Evolutionary conservation across 37 sponge, comb jelly and placozoan genomes (phyloP), one percentile per base, ranked within the genome.

Genomic region (Diacarnus erythraeanus): DNA sequence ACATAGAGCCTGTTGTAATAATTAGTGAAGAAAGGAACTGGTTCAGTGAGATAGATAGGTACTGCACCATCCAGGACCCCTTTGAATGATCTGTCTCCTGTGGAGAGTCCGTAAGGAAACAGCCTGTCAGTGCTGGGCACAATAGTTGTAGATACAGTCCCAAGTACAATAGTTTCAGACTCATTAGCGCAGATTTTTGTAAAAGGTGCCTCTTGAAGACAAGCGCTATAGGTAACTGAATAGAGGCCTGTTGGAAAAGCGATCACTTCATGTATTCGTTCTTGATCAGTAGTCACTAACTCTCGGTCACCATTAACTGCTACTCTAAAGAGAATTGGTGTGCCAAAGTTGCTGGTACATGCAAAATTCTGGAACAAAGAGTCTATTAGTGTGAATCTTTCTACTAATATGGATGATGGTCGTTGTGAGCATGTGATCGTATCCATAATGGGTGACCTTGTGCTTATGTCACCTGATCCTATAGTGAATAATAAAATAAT

Each of bases 1-100:
- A 80, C 80, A 71, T 71, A 71, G 35, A 80, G 41, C 12, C 9
- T 33, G 39, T 31, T 5, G 61, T 80, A 58, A 17, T 70, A 71
- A 35, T 58, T 57, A 10, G 41, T 4, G 56, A 27, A 71, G 42
- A 80, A 71, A 5, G 80, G 80, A 39, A 80, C 58, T 3, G 38
- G 10, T 31, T 59, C 23, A 23, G 72, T 30, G n/a, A 37, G 10
- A 33, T 25, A 51, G 34, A 78, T 29, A 9, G 36, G 18, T 2
- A 6, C 69, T 21, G 68, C 47, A 26, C 79, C 40, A 68, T 78
- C 79, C 36, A 43, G 18, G 2, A 41, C 79, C 8, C 64, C 40
- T 1, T 12, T 25, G 26, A 78, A 20, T n/a, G 22, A 51, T 10
- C 2, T 1, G 18, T 78, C 69, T 44, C 22, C 34, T 4, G 21